phyloP scores from a whole-genome alignment of 2,888 invertebrate genomes.

The Yponomeuta evonymella region DNA sequence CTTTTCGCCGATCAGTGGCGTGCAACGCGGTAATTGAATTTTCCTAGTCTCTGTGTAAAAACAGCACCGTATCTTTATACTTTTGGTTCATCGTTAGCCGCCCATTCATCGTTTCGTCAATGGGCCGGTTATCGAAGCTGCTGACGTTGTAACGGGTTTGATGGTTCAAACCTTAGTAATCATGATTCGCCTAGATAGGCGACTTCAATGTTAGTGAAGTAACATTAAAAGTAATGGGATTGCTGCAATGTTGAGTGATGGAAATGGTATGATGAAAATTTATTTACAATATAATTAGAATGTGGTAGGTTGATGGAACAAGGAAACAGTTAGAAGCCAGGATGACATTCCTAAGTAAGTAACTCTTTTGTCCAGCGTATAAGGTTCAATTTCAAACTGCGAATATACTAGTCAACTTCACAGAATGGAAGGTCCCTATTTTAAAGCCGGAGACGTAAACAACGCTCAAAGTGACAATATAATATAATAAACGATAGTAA shows the following conservation, averaged over 20 bases:
- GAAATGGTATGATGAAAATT: no score
- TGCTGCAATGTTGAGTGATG: no score
- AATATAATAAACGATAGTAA: slow-evolving; percentile 14
- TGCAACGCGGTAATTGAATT: no score
- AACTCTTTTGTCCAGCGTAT: not conserved
- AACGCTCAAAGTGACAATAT: slow-evolving; percentile 13
- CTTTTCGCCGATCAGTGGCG: no score
- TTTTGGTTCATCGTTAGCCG: not conserved
- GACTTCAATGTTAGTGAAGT: no score
- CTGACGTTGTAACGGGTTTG: not conserved
- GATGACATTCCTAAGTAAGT: not conserved
- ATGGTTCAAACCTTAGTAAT: no score
- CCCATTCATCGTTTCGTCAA: not conserved
- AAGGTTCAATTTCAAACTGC: not conserved
- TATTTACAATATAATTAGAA: no score
- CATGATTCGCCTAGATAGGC: no score
- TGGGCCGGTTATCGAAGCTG: not conserved
- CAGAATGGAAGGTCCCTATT: slow-evolving; percentile 13
- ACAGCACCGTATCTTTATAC: no score
- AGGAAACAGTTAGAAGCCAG: not conserved
- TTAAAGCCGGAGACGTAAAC: slow-evolving; percentile 17
- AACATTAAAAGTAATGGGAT: no score
- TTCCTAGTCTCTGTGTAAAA: no score
- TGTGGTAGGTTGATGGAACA: not conserved
- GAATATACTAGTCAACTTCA: not conserved